These are phyloP conservation scores for Epinephelus moara DNA, from an alignment of 2,113 vertebrate species.

Conservation along the genomic window DNA sequence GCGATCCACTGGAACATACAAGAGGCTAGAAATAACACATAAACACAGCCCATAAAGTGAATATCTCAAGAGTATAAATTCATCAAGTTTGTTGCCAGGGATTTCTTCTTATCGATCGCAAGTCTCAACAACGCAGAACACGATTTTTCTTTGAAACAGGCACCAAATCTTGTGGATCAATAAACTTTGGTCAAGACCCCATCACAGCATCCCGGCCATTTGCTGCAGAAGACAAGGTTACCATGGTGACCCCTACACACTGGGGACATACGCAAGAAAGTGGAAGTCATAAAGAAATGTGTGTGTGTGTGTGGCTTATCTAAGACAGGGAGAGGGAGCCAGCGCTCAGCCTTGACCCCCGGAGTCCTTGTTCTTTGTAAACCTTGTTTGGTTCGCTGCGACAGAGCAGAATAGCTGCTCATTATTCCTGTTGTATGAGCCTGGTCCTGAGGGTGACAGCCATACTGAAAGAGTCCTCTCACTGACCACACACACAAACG, in stretches of 20 bases:
- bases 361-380: slow-evolving; percentile 62
- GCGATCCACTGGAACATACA: slow-evolving; percentile 44
- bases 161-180: slow-evolving; percentile 74
- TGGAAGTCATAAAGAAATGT: slow-evolving; percentile 52
- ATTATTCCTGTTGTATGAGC: slow-evolving; percentile 72
- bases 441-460: slow-evolving; percentile 61
- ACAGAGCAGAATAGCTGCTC: slow-evolving; percentile 65
- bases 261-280: slow-evolving; percentile 49
- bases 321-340: slow-evolving; percentile 33
- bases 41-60: slow-evolving; percentile 51
- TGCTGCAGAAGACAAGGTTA: slow-evolving; percentile 62
- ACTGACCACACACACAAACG: slow-evolving; percentile 28
- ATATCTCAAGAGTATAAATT: slow-evolving; percentile 58
- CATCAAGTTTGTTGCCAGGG: slow-evolving; percentile 57
- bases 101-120: slow-evolving; percentile 58
- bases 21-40: slow-evolving; percentile 52
- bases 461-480: slow-evolving; percentile 50
- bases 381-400: slow-evolving; percentile 59
- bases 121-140: slow-evolving; percentile 39
- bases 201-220: slow-evolving; percentile 59
- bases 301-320: slow-evolving; percentile 4
- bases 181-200: slow-evolving; percentile 66
- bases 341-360: slow-evolving; percentile 66
- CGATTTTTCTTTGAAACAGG: slow-evolving; percentile 66
- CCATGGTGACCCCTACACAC: slow-evolving; percentile 70